These are phyloP conservation scores for Myanophis thanlyinensis DNA, from an alignment of 2,113 vertebrate species.

Conservation along the genomic window DNA sequence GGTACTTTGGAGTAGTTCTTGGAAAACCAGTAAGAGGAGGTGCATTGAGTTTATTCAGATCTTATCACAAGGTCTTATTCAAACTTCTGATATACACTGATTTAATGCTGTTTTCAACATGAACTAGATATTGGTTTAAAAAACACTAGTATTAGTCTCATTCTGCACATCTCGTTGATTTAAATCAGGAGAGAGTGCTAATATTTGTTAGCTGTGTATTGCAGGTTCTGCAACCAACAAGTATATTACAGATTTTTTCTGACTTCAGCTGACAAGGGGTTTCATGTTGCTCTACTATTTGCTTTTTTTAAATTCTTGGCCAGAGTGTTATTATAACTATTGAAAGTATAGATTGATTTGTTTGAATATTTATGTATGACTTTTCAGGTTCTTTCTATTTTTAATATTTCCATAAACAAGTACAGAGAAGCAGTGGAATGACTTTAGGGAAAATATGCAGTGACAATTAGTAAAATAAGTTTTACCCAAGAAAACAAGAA, in stretches of 20 bases:
- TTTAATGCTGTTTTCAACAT: not conserved
- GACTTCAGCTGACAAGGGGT: not conserved
- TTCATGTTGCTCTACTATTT: not conserved
- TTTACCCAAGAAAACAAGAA: not conserved
- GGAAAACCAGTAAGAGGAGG: slow-evolving; percentile 54
- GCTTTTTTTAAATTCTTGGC: not conserved
- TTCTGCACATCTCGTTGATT: not conserved
- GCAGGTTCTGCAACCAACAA: not conserved
- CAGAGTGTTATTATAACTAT: not conserved
- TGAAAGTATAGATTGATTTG: slow-evolving; percentile 24
- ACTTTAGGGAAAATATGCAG: not conserved
- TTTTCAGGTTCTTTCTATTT: slow-evolving; percentile 28
- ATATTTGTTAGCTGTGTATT: not conserved
- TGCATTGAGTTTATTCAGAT: slow-evolving; percentile 45
- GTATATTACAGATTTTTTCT: not conserved
- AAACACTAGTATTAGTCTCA: not conserved
- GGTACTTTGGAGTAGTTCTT: slow-evolving; percentile 45
- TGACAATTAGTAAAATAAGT: not conserved
- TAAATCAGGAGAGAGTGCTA: not conserved
- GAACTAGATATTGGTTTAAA: not conserved
- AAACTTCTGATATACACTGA: not conserved
- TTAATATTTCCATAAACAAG: not conserved
- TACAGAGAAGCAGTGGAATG: not conserved
- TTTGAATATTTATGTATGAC: slow-evolving; percentile 46
- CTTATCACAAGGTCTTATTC: not conserved